phyloP scores from a whole-genome alignment of 1,140 invertebrate genomes.

The Acromyrmex charruanus region DNA sequence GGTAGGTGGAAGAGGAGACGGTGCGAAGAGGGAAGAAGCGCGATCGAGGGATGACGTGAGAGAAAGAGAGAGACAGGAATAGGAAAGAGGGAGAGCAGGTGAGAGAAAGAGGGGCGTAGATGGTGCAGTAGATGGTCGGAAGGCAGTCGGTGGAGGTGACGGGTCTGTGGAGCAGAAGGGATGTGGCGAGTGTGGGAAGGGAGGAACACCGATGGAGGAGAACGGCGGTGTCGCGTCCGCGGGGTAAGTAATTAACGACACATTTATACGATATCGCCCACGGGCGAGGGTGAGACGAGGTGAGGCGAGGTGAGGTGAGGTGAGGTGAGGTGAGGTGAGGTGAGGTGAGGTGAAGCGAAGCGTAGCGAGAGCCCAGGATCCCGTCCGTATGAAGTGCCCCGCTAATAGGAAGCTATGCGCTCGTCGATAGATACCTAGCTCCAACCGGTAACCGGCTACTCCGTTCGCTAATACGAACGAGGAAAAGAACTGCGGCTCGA shows the following conservation, averaged over 20 bases:
- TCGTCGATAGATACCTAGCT: conserved; percentile 82
- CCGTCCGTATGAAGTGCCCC: conserved; percentile 81
- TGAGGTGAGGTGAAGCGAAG: conserved; percentile 39
- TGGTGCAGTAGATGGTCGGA: conserved; percentile 66
- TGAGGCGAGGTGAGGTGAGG: conserved; percentile 50
- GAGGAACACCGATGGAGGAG: conserved; percentile 76
- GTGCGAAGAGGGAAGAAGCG: conserved; percentile 62
- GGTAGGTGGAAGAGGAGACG: conserved; percentile 43
- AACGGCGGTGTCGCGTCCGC: conserved; percentile 77
- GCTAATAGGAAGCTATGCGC: conserved; percentile 83
- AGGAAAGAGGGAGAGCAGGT: background rate
- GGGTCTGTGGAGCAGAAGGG: conserved; percentile 66
- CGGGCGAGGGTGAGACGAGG: conserved; percentile 62
- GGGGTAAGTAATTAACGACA: conserved; percentile 86
- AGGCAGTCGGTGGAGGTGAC: conserved; percentile 75
- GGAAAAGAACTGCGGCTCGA: conserved; percentile 49
- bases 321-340: conserved; percentile 56
- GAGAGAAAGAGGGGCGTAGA: conserved; percentile 62
- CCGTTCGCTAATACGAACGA: conserved; percentile 58
- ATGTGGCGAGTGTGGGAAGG: conserved; percentile 49
- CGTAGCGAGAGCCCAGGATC: conserved; percentile 72
- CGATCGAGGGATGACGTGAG: conserved; percentile 52
- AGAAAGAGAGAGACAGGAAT: conserved; percentile 51
- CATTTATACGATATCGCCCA: conserved; percentile 85
- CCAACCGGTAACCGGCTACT: conserved; percentile 67